Evolutionary conservation across 2,797 vertebrate genomes (phyloP), one percentile per base, ranked within the genome.

Genomic region (Triplophysa bombifrons): DNA sequence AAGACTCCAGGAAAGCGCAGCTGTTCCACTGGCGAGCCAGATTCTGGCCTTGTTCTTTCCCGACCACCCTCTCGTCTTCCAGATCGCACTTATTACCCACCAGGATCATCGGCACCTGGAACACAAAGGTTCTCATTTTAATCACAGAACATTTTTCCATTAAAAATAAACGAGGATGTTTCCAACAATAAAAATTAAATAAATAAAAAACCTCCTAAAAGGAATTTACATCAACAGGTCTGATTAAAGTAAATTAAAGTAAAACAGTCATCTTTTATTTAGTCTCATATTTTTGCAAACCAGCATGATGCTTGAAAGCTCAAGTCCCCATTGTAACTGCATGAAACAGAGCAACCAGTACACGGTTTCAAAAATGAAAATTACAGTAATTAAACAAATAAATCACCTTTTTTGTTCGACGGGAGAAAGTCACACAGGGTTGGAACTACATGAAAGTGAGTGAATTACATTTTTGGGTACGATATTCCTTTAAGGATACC

Each of bases 31-130:
- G 95, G 85, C 95, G 93, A 85, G 95, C 95, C 88, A 96, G 92
- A 88, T 96, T 96, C 85, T 96, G 95, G 84, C 95, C 95, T 92
- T 96, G 95, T 60, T 96, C 95, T 86, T 96, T 96, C 86, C 95
- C 95, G 89, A 96, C 95, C 90, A 96, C 95, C 90, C 95, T 93
- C 90, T 96, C 95, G 71, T 96, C 95, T 91, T 96, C 95, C 92
- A 96, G 93, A 89, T 96, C 95, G 89, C 95, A 96, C 83, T 96
- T 96, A 90, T 96, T 96, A 85, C 95, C 95, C 91, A 96, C 95
- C 87, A 96, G 89, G 91, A 96, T 96, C 95, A 96, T 96, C 81
- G 95, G 95, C 88, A 96, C 95, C 95, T 96, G 88, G 79, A 85
- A 76, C 6, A 20, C 60, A 85, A 66, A 8, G 17, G 1, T 48